A percentile compares a stretch with the other conserved stretches of the same genome.
phyloP scores from a whole-genome alignment of 2,113 vertebrate species.

The Limnothrissa miodon region DNA sequence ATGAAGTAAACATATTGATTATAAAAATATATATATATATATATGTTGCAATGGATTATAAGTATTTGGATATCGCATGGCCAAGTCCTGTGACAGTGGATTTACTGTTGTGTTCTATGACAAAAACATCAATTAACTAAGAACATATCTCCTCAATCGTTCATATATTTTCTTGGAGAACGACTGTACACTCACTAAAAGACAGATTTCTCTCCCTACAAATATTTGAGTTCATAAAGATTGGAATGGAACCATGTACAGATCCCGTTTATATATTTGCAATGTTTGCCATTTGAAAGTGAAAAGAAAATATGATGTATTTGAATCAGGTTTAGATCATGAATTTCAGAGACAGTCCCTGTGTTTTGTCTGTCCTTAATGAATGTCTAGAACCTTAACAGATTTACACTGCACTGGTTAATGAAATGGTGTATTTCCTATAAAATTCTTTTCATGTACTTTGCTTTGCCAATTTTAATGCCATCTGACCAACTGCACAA shows the following conservation, averaged over 20 bases:
- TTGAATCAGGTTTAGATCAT: constrained; percentile 80
- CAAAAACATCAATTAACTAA: constrained; percentile 65
- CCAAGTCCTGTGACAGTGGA: constrained; percentile 87
- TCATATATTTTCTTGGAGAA: constrained; percentile 64
- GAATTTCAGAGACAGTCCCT: constrained; percentile 70
- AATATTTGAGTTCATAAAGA: constrained; percentile 65
- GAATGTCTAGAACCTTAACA: constrained; percentile 58
- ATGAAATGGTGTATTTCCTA: constrained; percentile 57
- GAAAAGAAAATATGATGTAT: constrained; percentile 70
- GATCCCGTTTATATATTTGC: constrained; percentile 96
- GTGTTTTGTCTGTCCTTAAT: constrained; percentile 56
- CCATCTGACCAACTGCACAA: constrained; percentile 53
- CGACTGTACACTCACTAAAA: constrained; percentile 57
- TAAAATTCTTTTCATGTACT: constrained; percentile 46
- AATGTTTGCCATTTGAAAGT: constrained; percentile 88
- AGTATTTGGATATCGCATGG: constrained; percentile 81
- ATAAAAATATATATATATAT: constrained; percentile 69
- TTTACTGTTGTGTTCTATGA: constrained; percentile 85
- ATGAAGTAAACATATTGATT: constrained; percentile 72
- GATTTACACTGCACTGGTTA: constrained; percentile 61
- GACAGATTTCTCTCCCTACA: constrained; percentile 54
- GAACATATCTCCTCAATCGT: constrained; percentile 69
- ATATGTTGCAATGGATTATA: constrained; percentile 74
- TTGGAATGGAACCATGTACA: constrained; percentile 80
- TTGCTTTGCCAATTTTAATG: constrained; percentile 41